Base-by-base conservation (phyloP, 2,113 vertebrate genomes). In the Gymnocephalus cernua region DNA sequence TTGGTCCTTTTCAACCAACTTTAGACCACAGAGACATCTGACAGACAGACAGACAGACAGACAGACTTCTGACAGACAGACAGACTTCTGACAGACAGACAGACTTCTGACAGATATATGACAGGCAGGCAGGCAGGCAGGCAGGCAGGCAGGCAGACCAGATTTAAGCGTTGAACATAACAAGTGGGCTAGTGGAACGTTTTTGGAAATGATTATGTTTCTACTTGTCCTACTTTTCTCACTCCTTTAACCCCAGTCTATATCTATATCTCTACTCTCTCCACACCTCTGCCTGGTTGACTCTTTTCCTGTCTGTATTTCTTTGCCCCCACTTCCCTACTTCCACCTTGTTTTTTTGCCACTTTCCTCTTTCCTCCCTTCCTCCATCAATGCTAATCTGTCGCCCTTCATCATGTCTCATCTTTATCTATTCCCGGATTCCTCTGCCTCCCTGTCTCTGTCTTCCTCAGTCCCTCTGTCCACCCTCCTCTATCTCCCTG, bases 171-270 rank as follows among this genome's bases (percentile, higher is more conserved):
- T 4, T 3, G 5, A 15, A 23, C 77, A 41, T 32, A 69, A 56
- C 14, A 86, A 77, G 41, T 61, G 27, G 65, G 80, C 35, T 66
- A 2, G 25, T 58, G 29, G 54, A 64, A 25, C 64, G 25, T 47
- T 81, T 86, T 45, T 27, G 6, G 32, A 32, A 32, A 32, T 32
- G 6, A 32, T 32, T 32, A 32, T 32, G 6, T 32, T 32, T 32
- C 32, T 32, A 56, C 63, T 54, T 71, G 57, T 67, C 74, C 83
- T 78, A 70, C 23, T 77, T 89, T 88, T 50, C 63, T 66, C 47
- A 44, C 23, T 72, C 29, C 21, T 82, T 67, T 71, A 38, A 85
- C 79, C 50, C 47, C 45, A 61, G 10, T 79, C 69, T 73, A 53
- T 66, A 35, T 80, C 66, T 62, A 54, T 67, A 50, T 77, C 16